Conservation (phyloP, 92 coral and sea anemone genomes). For the Palythoa caribaeorum region DNA sequence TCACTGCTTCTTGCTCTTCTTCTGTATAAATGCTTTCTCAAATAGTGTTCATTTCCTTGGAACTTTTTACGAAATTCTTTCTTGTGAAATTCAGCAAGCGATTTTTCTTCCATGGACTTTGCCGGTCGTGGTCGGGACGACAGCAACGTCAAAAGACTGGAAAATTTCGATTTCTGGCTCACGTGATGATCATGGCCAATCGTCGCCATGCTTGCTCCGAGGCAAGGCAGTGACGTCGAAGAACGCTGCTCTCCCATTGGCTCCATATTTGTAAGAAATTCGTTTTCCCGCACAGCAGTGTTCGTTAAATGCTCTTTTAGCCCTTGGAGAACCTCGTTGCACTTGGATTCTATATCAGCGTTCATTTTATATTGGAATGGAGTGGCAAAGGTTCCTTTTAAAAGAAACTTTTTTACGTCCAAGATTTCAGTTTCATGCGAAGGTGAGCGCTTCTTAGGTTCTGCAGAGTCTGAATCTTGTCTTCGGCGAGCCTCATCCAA, state of each 20-base stretch:
- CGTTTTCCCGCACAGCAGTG: not conserved
- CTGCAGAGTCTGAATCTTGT: not conserved
- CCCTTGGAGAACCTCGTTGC: not conserved
- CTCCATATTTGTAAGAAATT: not conserved
- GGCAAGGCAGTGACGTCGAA: not conserved
- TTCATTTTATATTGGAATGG: conserved; percentile 22
- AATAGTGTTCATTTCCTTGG: conserved; percentile 90
- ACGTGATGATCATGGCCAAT: conserved; percentile 17
- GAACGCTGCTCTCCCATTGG: not conserved
- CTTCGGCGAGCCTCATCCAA: not conserved
- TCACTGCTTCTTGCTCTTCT: conserved; percentile 34
- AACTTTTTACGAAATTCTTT: conserved; percentile 89
- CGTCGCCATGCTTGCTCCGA: not conserved
- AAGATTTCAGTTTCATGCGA: not conserved
- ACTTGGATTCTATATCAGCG: not conserved
- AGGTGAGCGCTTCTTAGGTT: not conserved
- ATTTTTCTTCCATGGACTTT: conserved; percentile 63
- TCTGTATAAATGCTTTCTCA: conserved; percentile 83
- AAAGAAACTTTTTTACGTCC: conserved; percentile 17
- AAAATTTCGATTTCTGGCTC: conserved; percentile 65
- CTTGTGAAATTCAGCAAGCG: conserved; percentile 85
- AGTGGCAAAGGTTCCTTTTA: not conserved
- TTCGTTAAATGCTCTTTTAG: not conserved
- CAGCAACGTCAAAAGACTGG: conserved; percentile 77
- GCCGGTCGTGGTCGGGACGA: conserved; percentile 63